phyloP scores from a whole-genome alignment of 2,888 invertebrate species.

The Scaptomyza polygonia region DNA sequence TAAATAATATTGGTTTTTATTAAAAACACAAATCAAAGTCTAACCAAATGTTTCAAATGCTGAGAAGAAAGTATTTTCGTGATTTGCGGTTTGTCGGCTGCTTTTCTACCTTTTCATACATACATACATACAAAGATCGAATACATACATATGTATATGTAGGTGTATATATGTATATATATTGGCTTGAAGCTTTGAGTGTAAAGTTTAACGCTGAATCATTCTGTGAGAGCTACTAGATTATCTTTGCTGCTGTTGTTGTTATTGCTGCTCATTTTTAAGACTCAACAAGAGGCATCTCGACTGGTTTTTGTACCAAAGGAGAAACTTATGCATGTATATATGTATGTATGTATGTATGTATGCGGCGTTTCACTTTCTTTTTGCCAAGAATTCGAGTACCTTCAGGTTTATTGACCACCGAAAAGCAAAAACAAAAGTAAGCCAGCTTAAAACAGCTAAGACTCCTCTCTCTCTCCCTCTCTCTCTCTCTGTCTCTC shows the following conservation, averaged over 20 bases:
- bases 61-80: slow-evolving; percentile 70
- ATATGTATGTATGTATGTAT: slow-evolving; percentile 1
- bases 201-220: slow-evolving; percentile 39
- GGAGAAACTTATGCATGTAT: slow-evolving; percentile 60
- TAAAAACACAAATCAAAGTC: neutral
- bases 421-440: slow-evolving; percentile 24
- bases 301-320: slow-evolving; percentile 68
- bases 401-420: slow-evolving; percentile 69
- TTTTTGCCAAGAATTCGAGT: slow-evolving; percentile 71
- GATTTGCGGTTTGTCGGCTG: slow-evolving; percentile 36
- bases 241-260: slow-evolving; percentile 28
- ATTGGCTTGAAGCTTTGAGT: slow-evolving; percentile 12
- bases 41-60: slow-evolving; percentile 34
- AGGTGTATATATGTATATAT: neutral
- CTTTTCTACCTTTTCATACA: slow-evolving; percentile 29
- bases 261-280: slow-evolving; percentile 35
- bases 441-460: slow-evolving; percentile 22
- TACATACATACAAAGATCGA: neutral
- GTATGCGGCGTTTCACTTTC: slow-evolving; percentile 66
- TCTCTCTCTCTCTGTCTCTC: too few relatives aligned
- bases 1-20: slow-evolving; percentile 9
- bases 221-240: slow-evolving; percentile 53
- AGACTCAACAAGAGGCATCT: slow-evolving; percentile 32
- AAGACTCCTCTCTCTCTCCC: neutral
- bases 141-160: neutral